phyloP scores from a whole-genome alignment of 2,888 invertebrate species.

The Stictocephala bisonia region DNA sequence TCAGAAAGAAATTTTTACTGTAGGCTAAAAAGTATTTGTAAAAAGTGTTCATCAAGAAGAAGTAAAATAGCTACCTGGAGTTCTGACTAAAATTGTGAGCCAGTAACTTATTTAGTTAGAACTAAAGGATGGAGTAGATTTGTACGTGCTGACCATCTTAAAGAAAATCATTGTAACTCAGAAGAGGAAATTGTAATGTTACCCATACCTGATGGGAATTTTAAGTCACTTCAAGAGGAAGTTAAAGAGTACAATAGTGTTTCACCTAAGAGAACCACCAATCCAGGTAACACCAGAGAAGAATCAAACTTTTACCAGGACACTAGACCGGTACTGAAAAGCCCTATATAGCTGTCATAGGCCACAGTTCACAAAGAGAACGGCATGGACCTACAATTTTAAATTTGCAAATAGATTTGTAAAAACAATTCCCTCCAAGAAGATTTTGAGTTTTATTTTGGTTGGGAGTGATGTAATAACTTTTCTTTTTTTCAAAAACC shows the following conservation, averaged over 20 bases:
- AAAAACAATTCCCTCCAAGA: background rate
- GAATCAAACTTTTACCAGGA: background rate
- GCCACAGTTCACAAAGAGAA: slow-evolving; percentile 3
- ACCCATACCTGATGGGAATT: too few relatives aligned
- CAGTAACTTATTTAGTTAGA: background rate
- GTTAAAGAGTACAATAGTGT: background rate
- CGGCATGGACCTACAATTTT: background rate
- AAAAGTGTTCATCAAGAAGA: background rate
- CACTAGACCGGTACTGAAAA: too few relatives aligned
- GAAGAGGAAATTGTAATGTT: background rate
- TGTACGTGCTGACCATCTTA: slow-evolving; percentile 1
- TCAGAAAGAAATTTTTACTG: background rate
- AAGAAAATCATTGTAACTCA: background rate
- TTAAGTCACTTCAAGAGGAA: background rate
- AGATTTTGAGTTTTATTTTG: slow-evolving; percentile 1
- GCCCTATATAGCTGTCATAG: background rate
- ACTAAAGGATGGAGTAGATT: background rate
- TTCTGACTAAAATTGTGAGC: background rate
- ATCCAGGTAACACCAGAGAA: background rate
- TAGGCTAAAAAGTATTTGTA: background rate
- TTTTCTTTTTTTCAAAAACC: too few relatives aligned
- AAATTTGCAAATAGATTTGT: slow-evolving; percentile 1
- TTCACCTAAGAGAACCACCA: background rate
- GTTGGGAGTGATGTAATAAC: slow-evolving; percentile 7
- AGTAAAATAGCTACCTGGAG: background rate